Evolutionary conservation across 2,113 vertebrate species (phyloP).

Genomic region (Erythrocercus mccallii): DNA sequence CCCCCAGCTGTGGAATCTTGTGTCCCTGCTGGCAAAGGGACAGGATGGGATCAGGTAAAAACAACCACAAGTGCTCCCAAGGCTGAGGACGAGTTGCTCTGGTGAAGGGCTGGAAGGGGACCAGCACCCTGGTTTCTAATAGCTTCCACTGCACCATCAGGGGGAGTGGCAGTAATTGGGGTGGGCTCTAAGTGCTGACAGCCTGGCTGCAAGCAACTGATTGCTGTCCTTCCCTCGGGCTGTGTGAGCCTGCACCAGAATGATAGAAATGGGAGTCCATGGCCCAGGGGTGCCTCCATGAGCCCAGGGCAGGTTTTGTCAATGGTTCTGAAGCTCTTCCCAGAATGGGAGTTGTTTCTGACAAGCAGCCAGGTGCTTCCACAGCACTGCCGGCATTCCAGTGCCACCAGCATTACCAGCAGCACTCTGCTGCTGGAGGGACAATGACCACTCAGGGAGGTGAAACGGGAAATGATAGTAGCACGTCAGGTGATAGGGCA

Average conservation of each 20-base stretch:
- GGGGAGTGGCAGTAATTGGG: not conserved
- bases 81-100: not conserved
- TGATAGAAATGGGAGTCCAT: not conserved
- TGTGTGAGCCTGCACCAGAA: fast-evolving
- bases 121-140: too few species aligned
- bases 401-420: not conserved
- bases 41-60: too few species aligned
- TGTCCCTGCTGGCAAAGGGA: too few species aligned
- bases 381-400: not conserved
- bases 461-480: not conserved
- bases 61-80: not conserved
- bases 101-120: fast-evolving
- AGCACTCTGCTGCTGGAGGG: not conserved
- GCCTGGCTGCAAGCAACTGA: not conserved
- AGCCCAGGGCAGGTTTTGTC: not conserved
- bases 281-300: not conserved
- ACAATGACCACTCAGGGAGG: not conserved
- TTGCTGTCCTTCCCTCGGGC: not conserved
- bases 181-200: not conserved
- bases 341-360: not conserved
- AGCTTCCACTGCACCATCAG: not conserved
- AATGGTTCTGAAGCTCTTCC: not conserved
- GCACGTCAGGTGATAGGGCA: too few species aligned
- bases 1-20: not conserved
- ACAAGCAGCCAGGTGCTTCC: not conserved